These are phyloP conservation scores for Drosophila robusta DNA, from an alignment of 2,888 invertebrate genomes.

Conservation along the genomic window DNA sequence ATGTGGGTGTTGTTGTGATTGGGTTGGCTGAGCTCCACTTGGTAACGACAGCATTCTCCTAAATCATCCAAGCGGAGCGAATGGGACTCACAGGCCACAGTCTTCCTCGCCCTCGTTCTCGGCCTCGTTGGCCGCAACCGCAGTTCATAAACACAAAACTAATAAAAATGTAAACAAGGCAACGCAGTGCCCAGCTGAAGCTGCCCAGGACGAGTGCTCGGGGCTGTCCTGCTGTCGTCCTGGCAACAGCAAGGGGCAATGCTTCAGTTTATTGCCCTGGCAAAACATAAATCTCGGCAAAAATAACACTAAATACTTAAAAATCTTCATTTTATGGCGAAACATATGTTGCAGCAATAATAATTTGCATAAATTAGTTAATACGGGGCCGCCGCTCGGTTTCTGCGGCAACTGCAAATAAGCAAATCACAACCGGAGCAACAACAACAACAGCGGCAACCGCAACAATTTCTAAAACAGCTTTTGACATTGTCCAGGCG, in stretches of 20 bases:
- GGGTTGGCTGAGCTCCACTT: slow-evolving; percentile 11
- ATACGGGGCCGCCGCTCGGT: slow-evolving; percentile 57
- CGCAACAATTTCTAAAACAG: slow-evolving; percentile 77
- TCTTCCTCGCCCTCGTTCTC: slow-evolving; percentile 19
- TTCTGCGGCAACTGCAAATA: slow-evolving; percentile 65
- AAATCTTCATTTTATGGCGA: slow-evolving; percentile 78
- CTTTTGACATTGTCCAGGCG: slow-evolving; percentile 75
- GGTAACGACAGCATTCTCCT: slow-evolving; percentile 29
- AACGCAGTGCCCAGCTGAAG: slow-evolving; percentile 6
- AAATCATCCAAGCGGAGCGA: slow-evolving; percentile 54
- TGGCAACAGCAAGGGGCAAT: slow-evolving; percentile 25
- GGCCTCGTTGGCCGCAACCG: slow-evolving; percentile 43
- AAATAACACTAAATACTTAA: slow-evolving; percentile 80
- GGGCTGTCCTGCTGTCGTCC: slow-evolving; percentile 29
- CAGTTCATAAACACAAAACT: slow-evolving; percentile 77
- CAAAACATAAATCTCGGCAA: slow-evolving; percentile 70
- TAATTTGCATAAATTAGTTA: slow-evolving; percentile 80
- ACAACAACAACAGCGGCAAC: slow-evolving; percentile 18
- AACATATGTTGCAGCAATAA: slow-evolving; percentile 79
- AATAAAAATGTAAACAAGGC: slow-evolving; percentile 75
- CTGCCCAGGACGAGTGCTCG: background rate
- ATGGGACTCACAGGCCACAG: slow-evolving; percentile 33
- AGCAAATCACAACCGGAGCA: slow-evolving; percentile 58
- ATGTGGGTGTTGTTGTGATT: background rate
- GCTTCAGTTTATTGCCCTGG: slow-evolving; percentile 63